Base-by-base conservation (phyloP, 2,888 invertebrate species). In the Drosophila gaucha region DNA sequence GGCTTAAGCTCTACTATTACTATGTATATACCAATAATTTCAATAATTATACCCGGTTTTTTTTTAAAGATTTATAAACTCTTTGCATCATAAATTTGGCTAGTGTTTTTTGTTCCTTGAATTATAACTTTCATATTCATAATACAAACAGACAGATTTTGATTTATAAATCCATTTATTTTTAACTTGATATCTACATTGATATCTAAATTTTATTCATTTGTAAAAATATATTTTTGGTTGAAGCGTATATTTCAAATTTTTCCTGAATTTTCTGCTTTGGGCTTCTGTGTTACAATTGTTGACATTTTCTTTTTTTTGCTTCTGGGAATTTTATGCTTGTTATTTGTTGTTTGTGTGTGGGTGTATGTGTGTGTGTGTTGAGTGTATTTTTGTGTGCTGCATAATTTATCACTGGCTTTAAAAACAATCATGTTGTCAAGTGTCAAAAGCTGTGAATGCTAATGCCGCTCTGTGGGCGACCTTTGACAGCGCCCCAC, bases 341-440 rank as follows among this genome's bases (percentile, higher is more conserved):
- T 36, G 55, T 56, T 51, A 52, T 50, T 77, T 64, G 67, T 8
- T 57, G 57, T 57, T 31, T 68, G 31, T 51, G 20, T 59, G 31
- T 55, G 52, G 9, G 24, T 12, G 46, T 22, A 22, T 14, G 8
- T 9, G 14, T 12, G 22, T 24, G 33, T 35, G 16, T n/a, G 46
- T 10, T 71, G 57, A 24, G 59, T 63, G 20, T 67, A 50, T 58
- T 55, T 63, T 66, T 69, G 65, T 67, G 62, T 26, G 58, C 63
- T 85, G 83, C 82, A 86, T 82, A 84, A 87, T 83, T 87, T 85
- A 83, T 82, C 71, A 74, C 82, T 85, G 70, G 67, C 82, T 78
- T 86, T 77, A 74, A 82, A 82, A 86, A 76, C 88, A 87, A 83
- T 87, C 88, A 87, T 70, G 77, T 82, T 87, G 86, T 85, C 88